Evolutionary conservation across 2,797 vertebrate genomes (phyloP), one percentile per base, ranked within the genome.

Genomic region (Betta splendens): DNA sequence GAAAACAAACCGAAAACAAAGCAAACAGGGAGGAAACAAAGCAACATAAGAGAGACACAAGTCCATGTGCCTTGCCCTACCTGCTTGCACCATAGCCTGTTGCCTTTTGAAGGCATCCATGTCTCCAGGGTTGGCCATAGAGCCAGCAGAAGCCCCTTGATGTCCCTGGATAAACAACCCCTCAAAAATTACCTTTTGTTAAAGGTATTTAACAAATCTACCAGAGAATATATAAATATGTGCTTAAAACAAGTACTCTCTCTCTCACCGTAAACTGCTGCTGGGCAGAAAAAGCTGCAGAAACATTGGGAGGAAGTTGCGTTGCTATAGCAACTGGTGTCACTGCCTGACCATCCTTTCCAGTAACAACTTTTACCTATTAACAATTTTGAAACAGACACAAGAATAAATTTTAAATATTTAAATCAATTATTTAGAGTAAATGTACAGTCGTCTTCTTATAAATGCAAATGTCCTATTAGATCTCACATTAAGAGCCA

Each of bases 261-360:
- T 69, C 36, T 42, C 57, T 87, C 54, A 98, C 96, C 95, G 95
- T 95, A 88, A 96, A 95, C 91, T 93, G 95, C 72, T 89, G 89
- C 85, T 91, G 95, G 74, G 91, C 68, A 86, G 95, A 95, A 90
- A 98, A 98, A 80, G 95, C 96, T 88, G 96, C 96, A 84, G 95
- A 97, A 88, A 98, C 96, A 90, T 97, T 98, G 83, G 96, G 90
- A 86, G 96, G 96, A 92, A 98, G 96, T 90, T 98, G 96, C 73
- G 95, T 98, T 91, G 96, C 91, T 94, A 98, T 97, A 92, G 96
- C 96, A 92, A 98, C 94, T 73, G 96, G 96, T 78, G 96, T 98
- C 87, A 94, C 95, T 80, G 96, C 93, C 91, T 97, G 96, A 78
- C 96, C 96, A 91, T 96, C 96, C 89, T 98, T 98, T 90, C 96